A percentile compares a stretch with the other conserved stretches of the same genome.
phyloP scores from a whole-genome alignment of 2,797 vertebrate genomes.

The Anguilla pacifica region DNA sequence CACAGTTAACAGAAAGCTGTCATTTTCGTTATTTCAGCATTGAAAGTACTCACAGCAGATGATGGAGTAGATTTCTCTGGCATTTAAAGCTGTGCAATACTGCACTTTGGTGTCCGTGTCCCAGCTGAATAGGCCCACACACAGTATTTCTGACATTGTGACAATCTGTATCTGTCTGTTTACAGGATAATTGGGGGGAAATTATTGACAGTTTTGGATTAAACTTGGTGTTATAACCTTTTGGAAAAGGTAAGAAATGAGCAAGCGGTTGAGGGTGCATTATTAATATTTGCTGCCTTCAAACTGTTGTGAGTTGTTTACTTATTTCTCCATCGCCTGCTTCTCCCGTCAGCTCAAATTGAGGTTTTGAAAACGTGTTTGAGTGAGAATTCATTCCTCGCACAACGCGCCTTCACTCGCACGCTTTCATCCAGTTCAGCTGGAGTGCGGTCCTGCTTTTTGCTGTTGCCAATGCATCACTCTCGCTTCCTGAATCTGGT shows the following conservation, averaged over 20 bases:
- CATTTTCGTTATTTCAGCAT: too few relatives aligned
- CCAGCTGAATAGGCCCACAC: background rate
- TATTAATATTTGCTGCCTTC: background rate
- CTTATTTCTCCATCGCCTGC: background rate
- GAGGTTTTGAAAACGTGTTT: background rate
- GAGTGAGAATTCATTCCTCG: background rate
- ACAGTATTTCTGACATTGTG: background rate
- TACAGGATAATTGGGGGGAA: background rate
- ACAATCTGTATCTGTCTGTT: background rate
- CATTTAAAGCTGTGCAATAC: background rate
- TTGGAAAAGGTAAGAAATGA: background rate
- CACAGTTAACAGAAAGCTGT: too few relatives aligned
- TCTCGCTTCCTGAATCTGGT: background rate
- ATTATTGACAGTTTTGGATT: background rate
- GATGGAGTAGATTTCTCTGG: background rate
- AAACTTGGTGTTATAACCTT: conserved; percentile 7
- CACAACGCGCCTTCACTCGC: background rate
- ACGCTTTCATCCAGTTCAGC: background rate
- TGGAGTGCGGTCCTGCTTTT: background rate
- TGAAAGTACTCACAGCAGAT: background rate
- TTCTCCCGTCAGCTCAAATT: background rate
- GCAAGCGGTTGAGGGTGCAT: background rate
- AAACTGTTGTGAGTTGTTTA: background rate
- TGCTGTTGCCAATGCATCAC: background rate
- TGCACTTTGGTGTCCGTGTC: background rate